A percentile compares a stretch with the other conserved stretches of the same genome.
Evolutionary conservation across 2,888 invertebrate genomes (phyloP).

Genomic region (Epirrhoe tristata): DNA sequence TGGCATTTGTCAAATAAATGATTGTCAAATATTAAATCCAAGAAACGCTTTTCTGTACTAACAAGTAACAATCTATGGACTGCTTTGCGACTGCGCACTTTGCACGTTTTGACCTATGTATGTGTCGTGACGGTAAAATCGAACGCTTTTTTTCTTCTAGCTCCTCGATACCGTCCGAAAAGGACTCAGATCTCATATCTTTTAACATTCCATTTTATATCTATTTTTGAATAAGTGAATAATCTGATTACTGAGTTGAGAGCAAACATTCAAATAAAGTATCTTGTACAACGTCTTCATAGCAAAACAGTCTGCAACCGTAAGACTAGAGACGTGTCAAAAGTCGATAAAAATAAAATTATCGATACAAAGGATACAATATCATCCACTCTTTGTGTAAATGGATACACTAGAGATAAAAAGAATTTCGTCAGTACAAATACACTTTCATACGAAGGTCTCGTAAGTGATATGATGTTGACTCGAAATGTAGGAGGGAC

Average conservation of each 20-base stretch:
- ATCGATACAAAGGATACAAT: constrained; percentile 40
- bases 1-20: too few species aligned
- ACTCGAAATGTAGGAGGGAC: constrained; percentile 67
- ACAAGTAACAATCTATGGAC: too few species aligned
- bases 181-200: too few species aligned
- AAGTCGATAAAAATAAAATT: constrained; percentile 36
- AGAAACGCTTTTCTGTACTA: too few species aligned
- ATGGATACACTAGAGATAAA: constrained; percentile 63
- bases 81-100: too few species aligned
- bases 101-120: too few species aligned
- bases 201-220: constrained; percentile 1
- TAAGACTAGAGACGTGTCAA: constrained; percentile 32
- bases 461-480: constrained; percentile 80
- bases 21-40: too few species aligned
- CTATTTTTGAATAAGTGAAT: constrained; percentile 7
- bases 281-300: constrained; percentile 14
- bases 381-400: constrained; percentile 57
- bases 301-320: constrained; percentile 19
- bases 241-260: background rate
- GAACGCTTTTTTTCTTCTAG: too few species aligned
- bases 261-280: constrained; percentile 14
- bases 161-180: too few species aligned
- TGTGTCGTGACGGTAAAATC: too few species aligned
- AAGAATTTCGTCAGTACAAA: constrained; percentile 73
- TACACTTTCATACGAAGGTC: constrained; percentile 69